These are phyloP conservation scores for Podotricha telesiphe DNA, from an alignment of 2,888 invertebrate species.

Conservation along the genomic window DNA sequence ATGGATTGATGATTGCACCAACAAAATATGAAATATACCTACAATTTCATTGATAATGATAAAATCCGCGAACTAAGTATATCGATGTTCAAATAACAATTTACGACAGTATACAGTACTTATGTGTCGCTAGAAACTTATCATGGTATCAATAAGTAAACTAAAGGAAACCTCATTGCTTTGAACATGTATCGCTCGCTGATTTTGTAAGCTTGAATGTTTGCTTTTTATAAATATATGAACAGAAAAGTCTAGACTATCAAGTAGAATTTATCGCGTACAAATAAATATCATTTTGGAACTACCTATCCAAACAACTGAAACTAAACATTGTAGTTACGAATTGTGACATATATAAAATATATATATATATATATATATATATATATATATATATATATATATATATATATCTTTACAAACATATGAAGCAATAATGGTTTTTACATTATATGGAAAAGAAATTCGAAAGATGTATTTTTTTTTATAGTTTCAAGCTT, in stretches of 20 bases:
- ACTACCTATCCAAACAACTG: background rate
- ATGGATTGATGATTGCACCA: slow-evolving; percentile 7
- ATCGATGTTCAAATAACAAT: slow-evolving; percentile 55
- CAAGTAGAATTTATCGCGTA: background rate
- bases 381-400: too few species aligned
- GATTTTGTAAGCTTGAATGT: slow-evolving; percentile 38
- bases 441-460: too few species aligned
- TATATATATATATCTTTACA: too few species aligned
- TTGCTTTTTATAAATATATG: slow-evolving; percentile 18
- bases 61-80: slow-evolving; percentile 57
- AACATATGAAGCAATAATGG: too few species aligned
- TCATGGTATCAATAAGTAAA: slow-evolving; percentile 72
- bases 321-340: too few species aligned
- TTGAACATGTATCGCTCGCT: slow-evolving; percentile 58
- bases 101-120: slow-evolving; percentile 46
- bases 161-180: slow-evolving; percentile 63
- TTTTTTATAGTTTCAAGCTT: too few species aligned
- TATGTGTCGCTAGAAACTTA: slow-evolving; percentile 57
- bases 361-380: too few species aligned
- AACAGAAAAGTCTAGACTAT: slow-evolving; percentile 17
- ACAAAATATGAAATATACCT: slow-evolving; percentile 29
- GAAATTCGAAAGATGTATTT: too few species aligned
- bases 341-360: too few species aligned
- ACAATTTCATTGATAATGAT: slow-evolving; percentile 49
- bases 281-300: slow-evolving; percentile 3